Conservation (phyloP, 2,113 vertebrate species). For the Notarius quadriscutis region DNA sequence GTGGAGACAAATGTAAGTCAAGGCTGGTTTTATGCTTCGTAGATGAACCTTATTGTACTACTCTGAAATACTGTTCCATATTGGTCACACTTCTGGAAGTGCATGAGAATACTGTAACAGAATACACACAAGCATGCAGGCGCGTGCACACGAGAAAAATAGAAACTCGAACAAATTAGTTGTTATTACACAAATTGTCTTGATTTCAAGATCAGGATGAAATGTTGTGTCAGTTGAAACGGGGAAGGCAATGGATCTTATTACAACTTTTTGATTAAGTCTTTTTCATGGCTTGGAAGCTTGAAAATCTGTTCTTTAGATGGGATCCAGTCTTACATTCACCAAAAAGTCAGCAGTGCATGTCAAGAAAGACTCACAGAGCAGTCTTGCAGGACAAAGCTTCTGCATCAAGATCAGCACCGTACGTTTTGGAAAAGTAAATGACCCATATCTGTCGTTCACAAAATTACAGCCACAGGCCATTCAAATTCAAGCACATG, state of each 20-base stretch:
- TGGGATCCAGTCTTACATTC: not conserved
- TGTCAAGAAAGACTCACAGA: constrained; percentile 7
- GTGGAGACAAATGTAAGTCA: constrained; percentile 8
- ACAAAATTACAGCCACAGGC: not conserved
- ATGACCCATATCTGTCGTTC: not conserved
- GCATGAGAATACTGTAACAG: constrained; percentile 48
- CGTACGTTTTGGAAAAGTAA: not conserved
- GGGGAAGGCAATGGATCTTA: not conserved
- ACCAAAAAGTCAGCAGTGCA: constrained; percentile 51
- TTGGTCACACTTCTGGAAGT: constrained; percentile 51
- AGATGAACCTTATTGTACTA: constrained; percentile 44
- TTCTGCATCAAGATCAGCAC: not conserved
- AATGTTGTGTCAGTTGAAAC: not conserved
- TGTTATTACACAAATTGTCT: constrained; percentile 21
- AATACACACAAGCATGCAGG: constrained; percentile 6
- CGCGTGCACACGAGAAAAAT: not conserved
- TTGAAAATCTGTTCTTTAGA: constrained; percentile 12
- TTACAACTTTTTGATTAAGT: constrained; percentile 1
- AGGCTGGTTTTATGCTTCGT: constrained; percentile 26
- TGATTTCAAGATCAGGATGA: constrained; percentile 1
- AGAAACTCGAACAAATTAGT: not conserved
- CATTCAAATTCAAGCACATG: constrained; percentile 8
- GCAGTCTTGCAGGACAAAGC: not conserved
- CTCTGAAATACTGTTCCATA: constrained; percentile 54
- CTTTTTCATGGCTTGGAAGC: constrained; percentile 12